Percentiles rank a stretch among this genome's conserved stretches.
These are phyloP conservation scores for Cinara cedri DNA, from an alignment of 2,888 invertebrate genomes.

Conservation along the genomic window DNA sequence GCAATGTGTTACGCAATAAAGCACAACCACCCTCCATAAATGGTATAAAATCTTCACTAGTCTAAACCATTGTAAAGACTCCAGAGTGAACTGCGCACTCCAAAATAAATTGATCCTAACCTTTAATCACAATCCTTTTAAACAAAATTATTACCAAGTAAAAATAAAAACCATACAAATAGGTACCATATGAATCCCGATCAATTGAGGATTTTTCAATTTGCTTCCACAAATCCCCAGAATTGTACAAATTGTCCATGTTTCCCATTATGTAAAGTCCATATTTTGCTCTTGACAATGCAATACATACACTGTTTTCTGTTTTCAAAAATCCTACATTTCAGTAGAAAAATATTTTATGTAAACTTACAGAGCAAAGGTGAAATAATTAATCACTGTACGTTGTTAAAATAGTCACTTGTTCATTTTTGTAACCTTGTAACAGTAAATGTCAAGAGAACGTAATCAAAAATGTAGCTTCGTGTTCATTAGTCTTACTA, in stretches of 20 bases:
- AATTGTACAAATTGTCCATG: constrained; percentile 67
- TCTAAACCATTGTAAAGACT: constrained; percentile 63
- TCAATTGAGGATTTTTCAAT: constrained; percentile 8
- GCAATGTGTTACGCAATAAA: constrained; percentile 65
- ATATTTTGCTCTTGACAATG: constrained; percentile 74
- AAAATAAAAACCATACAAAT: neutral
- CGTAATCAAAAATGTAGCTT: constrained; percentile 70
- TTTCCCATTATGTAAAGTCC: constrained; percentile 79
- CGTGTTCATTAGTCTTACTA: constrained; percentile 71
- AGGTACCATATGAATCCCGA: neutral
- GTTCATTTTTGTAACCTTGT: constrained; percentile 68
- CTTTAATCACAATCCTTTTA: neutral
- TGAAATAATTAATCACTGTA: constrained; percentile 73
- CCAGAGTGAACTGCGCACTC: constrained; percentile 66
- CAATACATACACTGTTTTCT: constrained; percentile 78
- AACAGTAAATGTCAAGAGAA: constrained; percentile 70
- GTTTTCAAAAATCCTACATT: constrained; percentile 75
- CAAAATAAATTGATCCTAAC: constrained; percentile 60
- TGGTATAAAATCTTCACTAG: constrained; percentile 55
- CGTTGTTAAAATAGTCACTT: constrained; percentile 77
- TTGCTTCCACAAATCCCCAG: constrained; percentile 62
- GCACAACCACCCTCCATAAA: constrained; percentile 71
- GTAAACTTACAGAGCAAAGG: constrained; percentile 49
- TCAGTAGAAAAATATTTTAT: too few relatives aligned
- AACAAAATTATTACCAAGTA: neutral